Base-by-base conservation (phyloP, 2,888 invertebrate species). In the Hemicrepidius hirtus region DNA sequence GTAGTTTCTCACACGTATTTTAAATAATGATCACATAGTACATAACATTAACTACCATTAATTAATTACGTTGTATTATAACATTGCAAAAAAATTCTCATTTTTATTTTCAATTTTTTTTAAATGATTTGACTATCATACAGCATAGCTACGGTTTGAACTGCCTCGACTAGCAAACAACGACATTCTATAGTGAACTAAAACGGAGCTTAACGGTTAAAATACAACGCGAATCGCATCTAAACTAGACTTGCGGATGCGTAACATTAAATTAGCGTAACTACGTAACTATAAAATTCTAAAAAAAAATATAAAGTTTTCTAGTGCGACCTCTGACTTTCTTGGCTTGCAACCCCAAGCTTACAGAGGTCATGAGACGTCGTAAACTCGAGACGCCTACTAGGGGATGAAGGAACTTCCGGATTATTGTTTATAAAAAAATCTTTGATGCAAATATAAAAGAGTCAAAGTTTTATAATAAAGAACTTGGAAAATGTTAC, bases 131-230 rank as follows among this genome's bases (percentile, higher is more conserved):
- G 5, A 24, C 5, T 24, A 3, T 41, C 44, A 46, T 5, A 12
- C 0, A 18, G 18, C 7, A 28, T 28, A 46, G 18, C 44, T 9
- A 20, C 63, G n/a, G 55, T 66, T 55, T 53, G 37, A 13, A 18
- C n/a, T 9, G 21, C 37, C 46, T 24, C 57, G 65, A 69, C 69
- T 65, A 59, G 21, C 69, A 65, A 73, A 60, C 65, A 18, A 49
- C 59, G 57, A 41, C 69, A 69, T 73, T 60, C 68, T 60, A 41
- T 28, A 57, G 13, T 49, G 60, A 69, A 69, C 59, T 73, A 69
- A 69, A 60, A 53, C 73, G 59, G 65, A 70, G 62, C 57, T 69
- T 73, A 73, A 70, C 73, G 73, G 73, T 70, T 70, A 70, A n/a
- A n/a, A 66, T 37, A 41, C 62, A 66, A 73, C 66, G 70, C 68